phyloP scores from a whole-genome alignment of 2,888 invertebrate genomes.

The Hylaea fasciaria region DNA sequence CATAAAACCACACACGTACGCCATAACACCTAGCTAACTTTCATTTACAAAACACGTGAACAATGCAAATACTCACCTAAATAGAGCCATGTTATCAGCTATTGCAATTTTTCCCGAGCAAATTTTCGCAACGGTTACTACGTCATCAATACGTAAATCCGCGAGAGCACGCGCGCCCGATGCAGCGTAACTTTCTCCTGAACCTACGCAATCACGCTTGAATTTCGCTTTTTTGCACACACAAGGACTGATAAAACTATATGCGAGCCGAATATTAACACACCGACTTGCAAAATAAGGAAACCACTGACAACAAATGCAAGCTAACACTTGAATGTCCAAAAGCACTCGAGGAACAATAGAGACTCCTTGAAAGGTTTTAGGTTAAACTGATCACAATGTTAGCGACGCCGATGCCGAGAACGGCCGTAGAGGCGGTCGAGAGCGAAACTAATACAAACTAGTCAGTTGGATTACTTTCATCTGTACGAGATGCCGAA shows the following conservation, averaged over 20 bases:
- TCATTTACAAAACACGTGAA: conserved; percentile 35
- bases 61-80: conserved; percentile 49
- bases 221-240: conserved; percentile 71
- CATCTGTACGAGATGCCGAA: conserved; percentile 76
- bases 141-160: conserved; percentile 66
- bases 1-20: conserved; percentile 5
- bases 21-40: conserved; percentile 28
- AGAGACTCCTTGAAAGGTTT: conserved; percentile 31
- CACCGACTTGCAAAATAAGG: conserved; percentile 22
- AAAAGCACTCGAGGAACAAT: conserved; percentile 14
- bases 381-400: conserved; percentile 40
- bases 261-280: conserved; percentile 32
- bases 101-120: conserved; percentile 50
- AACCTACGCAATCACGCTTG: conserved; percentile 64
- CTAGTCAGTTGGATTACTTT: conserved; percentile 76
- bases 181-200: conserved; percentile 69
- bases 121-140: conserved; percentile 64
- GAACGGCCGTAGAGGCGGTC: conserved; percentile 54
- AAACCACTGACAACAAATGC: conserved; percentile 18
- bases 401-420: conserved; percentile 31
- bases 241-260: conserved; percentile 38
- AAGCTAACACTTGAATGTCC: conserved; percentile 6
- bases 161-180: conserved; percentile 56
- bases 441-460: conserved; percentile 79
- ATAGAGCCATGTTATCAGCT: conserved; percentile 47